These are phyloP conservation scores for Lucilia cuprina DNA, from an alignment of 1,140 invertebrate species.

Conservation along the genomic window DNA sequence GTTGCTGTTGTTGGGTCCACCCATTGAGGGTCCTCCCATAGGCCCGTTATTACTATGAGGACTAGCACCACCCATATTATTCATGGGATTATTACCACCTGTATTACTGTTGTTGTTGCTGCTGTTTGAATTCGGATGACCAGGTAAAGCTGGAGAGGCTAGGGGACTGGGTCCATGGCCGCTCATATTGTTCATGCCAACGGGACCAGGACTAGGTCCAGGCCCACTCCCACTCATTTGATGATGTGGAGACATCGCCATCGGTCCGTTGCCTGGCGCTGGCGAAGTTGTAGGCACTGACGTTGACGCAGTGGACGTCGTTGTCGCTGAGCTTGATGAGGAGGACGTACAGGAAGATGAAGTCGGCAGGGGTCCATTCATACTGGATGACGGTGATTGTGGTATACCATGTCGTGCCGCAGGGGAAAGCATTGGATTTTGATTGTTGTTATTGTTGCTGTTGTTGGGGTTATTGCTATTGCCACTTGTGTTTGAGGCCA, in stretches of 20 bases:
- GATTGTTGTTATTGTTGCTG: conserved; percentile 50
- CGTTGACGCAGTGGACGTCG: conserved; percentile 49
- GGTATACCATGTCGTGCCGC: conserved; percentile 53
- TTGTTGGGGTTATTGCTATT: conserved; percentile 50
- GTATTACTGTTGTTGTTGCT: conserved; percentile 42
- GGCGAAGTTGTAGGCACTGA: conserved; percentile 61
- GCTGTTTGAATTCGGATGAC: conserved; percentile 3
- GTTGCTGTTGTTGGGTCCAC: conserved; percentile 63
- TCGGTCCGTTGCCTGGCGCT: conserved; percentile 47
- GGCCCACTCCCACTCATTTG: conserved; percentile 50
- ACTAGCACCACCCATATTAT: conserved; percentile 52
- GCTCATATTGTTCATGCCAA: conserved; percentile 36
- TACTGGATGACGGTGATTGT: conserved; percentile 43
- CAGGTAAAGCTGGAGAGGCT: conserved; percentile 50
- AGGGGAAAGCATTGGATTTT: conserved; percentile 55
- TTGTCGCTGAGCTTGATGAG: conserved; percentile 39
- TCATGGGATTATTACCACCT: conserved; percentile 33
- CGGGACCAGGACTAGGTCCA: conserved; percentile 49
- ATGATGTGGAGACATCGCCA: conserved; percentile 59
- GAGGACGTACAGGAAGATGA: conserved; percentile 39
- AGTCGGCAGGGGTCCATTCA: conserved; percentile 51
- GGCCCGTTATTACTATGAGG: conserved; percentile 13
- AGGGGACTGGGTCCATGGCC: conserved; percentile 53
- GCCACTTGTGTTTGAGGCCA: conserved; percentile 38
- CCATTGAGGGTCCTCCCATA: conserved; percentile 55